A percentile compares a stretch with the other conserved stretches of the same genome.
Evolutionary conservation across 2,113 vertebrate species (phyloP).

Genomic region (Ia io): DNA sequence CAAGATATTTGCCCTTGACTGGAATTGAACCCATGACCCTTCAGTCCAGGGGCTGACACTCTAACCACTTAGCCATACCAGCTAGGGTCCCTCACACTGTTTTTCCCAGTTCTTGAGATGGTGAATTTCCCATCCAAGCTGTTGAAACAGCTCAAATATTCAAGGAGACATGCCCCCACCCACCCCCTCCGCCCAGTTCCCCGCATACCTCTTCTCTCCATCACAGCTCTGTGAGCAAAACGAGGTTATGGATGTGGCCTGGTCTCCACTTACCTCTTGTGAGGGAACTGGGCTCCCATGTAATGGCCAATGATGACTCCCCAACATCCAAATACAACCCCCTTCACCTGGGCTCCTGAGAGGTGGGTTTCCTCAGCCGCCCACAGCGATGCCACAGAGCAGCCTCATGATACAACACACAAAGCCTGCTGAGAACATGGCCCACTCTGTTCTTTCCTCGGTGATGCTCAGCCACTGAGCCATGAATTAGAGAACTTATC

Average conservation of each 20-base stretch:
- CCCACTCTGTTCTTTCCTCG: background rate
- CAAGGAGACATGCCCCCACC: too few relatives aligned
- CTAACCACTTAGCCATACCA: too few relatives aligned
- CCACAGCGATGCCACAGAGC: background rate
- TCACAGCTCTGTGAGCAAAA: background rate
- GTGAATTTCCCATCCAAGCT: background rate
- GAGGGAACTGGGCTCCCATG: background rate
- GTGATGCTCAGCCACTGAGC: too few relatives aligned
- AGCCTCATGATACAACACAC: rapidly evolving
- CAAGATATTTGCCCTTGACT: too few relatives aligned
- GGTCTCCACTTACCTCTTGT: background rate
- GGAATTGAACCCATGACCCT: too few relatives aligned
- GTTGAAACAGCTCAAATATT: background rate
- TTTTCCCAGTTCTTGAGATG: background rate
- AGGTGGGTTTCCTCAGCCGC: background rate
- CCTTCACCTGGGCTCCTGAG: background rate
- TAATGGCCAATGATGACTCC: background rate
- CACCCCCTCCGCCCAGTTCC: background rate
- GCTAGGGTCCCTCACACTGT: too few relatives aligned
- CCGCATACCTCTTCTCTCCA: background rate
- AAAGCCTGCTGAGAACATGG: rapidly evolving
- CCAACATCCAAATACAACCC: background rate
- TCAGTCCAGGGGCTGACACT: too few relatives aligned
- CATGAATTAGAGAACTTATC: background rate
- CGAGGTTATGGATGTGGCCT: background rate